A percentile compares a stretch with the other conserved stretches of the same genome.
Conservation (phyloP, 2,797 vertebrate genomes). For the Betta splendens region DNA sequence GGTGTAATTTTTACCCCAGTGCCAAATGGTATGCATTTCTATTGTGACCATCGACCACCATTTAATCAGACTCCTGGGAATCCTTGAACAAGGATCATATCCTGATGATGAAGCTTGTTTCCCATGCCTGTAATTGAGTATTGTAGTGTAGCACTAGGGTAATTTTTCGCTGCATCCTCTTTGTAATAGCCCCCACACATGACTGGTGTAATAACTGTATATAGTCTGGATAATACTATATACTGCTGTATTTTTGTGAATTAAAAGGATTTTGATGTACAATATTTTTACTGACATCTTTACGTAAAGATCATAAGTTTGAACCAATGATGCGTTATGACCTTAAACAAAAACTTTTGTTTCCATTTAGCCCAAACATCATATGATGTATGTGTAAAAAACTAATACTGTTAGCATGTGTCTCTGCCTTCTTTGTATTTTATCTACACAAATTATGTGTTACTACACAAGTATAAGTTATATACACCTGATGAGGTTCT, state of each 20-base stretch:
- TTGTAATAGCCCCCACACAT: slow-evolving; percentile 40
- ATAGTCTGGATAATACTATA: slow-evolving; percentile 23
- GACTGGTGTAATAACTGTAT: slow-evolving; percentile 51
- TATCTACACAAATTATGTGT: too few species aligned
- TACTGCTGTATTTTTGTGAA: slow-evolving; percentile 52
- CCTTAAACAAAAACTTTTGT: slow-evolving; percentile 18
- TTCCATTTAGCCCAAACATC: background rate
- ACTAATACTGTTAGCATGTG: background rate
- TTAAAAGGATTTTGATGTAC: slow-evolving; percentile 48
- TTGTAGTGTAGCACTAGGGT: slow-evolving; percentile 31
- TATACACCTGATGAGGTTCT: slow-evolving; percentile 49
- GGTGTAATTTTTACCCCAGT: slow-evolving; percentile 64
- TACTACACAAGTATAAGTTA: too few species aligned
- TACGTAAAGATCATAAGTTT: slow-evolving; percentile 33
- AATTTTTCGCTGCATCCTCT: slow-evolving; percentile 44
- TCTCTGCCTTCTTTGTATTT: slow-evolving; percentile 10
- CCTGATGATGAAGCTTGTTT: slow-evolving; percentile 53
- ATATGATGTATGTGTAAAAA: fast-evolving
- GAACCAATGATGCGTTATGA: slow-evolving; percentile 28
- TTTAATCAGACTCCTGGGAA: slow-evolving; percentile 66
- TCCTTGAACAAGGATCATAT: slow-evolving; percentile 54
- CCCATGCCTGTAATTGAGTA: slow-evolving; percentile 61
- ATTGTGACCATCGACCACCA: slow-evolving; percentile 63
- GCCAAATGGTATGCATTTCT: slow-evolving; percentile 51
- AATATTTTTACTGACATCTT: slow-evolving; percentile 49